phyloP scores from a whole-genome alignment of 2,888 invertebrate genomes.

The Kryphioiulus occultus region DNA sequence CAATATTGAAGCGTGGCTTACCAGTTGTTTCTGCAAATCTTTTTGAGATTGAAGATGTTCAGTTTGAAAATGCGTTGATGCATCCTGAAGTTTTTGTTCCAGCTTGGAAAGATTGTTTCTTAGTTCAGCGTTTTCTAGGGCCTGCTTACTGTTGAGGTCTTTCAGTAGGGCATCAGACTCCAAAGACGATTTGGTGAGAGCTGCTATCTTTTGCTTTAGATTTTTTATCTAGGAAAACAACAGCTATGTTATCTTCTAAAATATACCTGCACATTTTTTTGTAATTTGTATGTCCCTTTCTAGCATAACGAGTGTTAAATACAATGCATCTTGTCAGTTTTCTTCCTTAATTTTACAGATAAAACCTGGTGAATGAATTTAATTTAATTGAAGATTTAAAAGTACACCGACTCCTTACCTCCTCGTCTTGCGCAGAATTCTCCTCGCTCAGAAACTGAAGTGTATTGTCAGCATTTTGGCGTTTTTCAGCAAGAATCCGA shows the following conservation, averaged over 20 bases:
- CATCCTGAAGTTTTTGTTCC: background rate
- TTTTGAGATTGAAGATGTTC: background rate
- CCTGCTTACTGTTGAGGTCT: background rate
- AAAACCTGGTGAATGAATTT: too few species aligned
- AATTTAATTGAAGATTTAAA: too few species aligned
- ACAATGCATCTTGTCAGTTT: too few species aligned
- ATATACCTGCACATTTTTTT: too few species aligned
- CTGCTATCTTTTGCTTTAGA: background rate
- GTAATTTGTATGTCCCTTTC: too few species aligned
- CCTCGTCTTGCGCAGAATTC: conserved; percentile 12
- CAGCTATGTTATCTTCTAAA: background rate
- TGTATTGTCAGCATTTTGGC: background rate
- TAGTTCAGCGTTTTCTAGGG: background rate
- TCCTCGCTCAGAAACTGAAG: conserved; percentile 18
- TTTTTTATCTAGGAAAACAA: background rate
- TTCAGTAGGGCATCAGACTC: background rate
- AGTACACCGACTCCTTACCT: background rate
- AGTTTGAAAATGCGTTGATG: background rate
- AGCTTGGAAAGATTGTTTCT: background rate
- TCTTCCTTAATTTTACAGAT: too few species aligned
- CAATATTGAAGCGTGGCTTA: background rate
- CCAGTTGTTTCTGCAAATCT: background rate
- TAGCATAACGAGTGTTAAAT: too few species aligned
- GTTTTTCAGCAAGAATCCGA: background rate
- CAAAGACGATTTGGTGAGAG: background rate